Conservation (phyloP, 2,797 vertebrate species). For the Apodemus agrarius region DNA sequence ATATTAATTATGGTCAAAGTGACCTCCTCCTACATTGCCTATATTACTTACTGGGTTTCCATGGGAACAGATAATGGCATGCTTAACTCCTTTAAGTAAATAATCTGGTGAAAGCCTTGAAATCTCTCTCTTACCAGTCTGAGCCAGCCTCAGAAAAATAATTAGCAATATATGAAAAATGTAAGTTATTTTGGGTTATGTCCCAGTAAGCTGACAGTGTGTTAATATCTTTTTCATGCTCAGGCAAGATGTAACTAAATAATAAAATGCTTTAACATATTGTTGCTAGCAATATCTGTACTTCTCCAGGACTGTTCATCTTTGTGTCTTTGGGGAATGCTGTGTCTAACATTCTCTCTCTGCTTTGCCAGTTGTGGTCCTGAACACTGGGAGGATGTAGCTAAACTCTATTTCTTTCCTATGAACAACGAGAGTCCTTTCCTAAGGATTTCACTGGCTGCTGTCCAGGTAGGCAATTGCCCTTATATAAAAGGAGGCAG, state of each 20-base stretch:
- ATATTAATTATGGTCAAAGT: constrained; percentile 73
- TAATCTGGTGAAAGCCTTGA: constrained; percentile 76
- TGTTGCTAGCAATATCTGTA: constrained; percentile 77
- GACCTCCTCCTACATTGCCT: constrained; percentile 56
- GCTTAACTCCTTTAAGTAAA: constrained; percentile 69
- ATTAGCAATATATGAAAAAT: constrained; percentile 79
- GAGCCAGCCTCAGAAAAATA: constrained; percentile 81
- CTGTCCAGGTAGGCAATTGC: neutral
- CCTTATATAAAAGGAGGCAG: neutral
- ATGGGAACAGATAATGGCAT: constrained; percentile 70
- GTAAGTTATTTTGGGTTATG: constrained; percentile 80
- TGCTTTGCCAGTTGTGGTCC: neutral
- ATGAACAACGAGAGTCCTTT: neutral
- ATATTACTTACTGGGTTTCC: constrained; percentile 63
- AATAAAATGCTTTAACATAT: constrained; percentile 74
- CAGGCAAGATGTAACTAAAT: constrained; percentile 79
- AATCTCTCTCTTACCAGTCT: constrained; percentile 70
- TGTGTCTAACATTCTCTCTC: neutral
- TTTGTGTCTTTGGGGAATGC: constrained; percentile 53
- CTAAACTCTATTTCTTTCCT: neutral
- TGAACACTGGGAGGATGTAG: neutral
- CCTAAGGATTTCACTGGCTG: neutral
- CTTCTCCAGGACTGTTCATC: constrained; percentile 71
- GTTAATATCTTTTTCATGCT: constrained; percentile 76
- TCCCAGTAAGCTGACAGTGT: constrained; percentile 73